A percentile compares a stretch with the other conserved stretches of the same genome.
Evolutionary conservation across 2,888 invertebrate species (phyloP).

Genomic region (Cataglyphis rosenhaueri): DNA sequence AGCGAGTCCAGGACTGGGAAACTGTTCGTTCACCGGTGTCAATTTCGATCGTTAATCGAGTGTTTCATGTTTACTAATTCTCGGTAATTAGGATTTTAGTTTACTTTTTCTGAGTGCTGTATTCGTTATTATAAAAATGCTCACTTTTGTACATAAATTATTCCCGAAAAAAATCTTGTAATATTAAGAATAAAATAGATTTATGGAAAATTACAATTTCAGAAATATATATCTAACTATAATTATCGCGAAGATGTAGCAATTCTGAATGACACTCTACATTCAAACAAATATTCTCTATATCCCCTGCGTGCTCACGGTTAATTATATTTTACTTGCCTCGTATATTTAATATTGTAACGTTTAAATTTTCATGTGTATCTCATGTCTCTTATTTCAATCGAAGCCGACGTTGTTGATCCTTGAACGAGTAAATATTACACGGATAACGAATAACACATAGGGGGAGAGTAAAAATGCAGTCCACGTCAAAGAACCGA

Average conservation of each 20-base stretch:
- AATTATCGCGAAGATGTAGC: neutral
- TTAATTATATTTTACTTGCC: constrained; percentile 30
- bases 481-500: constrained; percentile 53
- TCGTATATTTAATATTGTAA: neutral
- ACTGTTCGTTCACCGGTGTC: constrained; percentile 17
- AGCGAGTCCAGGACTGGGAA: constrained; percentile 30
- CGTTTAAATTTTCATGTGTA: constrained; percentile 28
- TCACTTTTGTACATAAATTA: neutral
- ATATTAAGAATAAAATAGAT: neutral
- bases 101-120: neutral
- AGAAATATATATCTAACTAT: neutral
- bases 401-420: constrained; percentile 37
- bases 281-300: constrained; percentile 38
- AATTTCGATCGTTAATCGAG: constrained; percentile 41
- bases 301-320: neutral
- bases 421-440: constrained; percentile 51
- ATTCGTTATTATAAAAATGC: neutral
- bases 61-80: constrained; percentile 35
- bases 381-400: constrained; percentile 43
- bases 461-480: constrained; percentile 33
- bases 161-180: neutral
- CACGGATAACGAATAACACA: constrained; percentile 42
- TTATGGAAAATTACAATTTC: neutral
- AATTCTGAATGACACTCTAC: neutral
- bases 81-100: neutral